phyloP scores from a whole-genome alignment of 2,888 invertebrate species.

The Diarsia brunnea region DNA sequence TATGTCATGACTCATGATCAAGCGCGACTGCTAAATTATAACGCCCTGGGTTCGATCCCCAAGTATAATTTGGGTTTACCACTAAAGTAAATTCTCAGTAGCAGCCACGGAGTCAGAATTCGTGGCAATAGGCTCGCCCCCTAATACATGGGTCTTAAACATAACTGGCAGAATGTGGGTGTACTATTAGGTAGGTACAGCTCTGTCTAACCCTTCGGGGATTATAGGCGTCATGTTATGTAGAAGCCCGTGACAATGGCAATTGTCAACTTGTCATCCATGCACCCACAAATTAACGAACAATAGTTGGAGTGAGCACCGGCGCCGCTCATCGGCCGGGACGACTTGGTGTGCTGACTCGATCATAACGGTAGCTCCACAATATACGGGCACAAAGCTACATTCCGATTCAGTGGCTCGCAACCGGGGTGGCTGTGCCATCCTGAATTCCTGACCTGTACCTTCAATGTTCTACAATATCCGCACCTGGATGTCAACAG shows the following conservation, averaged over 20 bases:
- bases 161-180: too few species aligned
- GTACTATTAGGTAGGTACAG: too few species aligned
- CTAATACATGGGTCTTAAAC: too few species aligned
- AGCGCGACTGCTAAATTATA: too few species aligned
- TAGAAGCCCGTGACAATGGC: not conserved
- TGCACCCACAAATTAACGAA: conserved; percentile 1
- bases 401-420: conserved; percentile 23
- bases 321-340: not conserved
- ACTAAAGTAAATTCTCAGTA: too few species aligned
- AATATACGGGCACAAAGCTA: conserved; percentile 18
- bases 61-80: too few species aligned
- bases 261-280: conserved; percentile 6
- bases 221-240: not conserved
- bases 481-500: not conserved
- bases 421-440: not conserved
- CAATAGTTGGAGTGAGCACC: conserved; percentile 3
- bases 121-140: too few species aligned
- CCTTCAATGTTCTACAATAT: conserved; percentile 20
- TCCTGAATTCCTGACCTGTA: conserved; percentile 24
- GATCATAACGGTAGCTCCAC: conserved; percentile 8
- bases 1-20: not conserved
- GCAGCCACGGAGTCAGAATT: too few species aligned
- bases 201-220: too few species aligned
- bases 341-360: not conserved
- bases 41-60: too few species aligned